Evolutionary conservation across 2,797 vertebrate genomes (phyloP), one percentile per base, ranked within the genome.

Genomic region (Dromococcyx pavoninus): DNA sequence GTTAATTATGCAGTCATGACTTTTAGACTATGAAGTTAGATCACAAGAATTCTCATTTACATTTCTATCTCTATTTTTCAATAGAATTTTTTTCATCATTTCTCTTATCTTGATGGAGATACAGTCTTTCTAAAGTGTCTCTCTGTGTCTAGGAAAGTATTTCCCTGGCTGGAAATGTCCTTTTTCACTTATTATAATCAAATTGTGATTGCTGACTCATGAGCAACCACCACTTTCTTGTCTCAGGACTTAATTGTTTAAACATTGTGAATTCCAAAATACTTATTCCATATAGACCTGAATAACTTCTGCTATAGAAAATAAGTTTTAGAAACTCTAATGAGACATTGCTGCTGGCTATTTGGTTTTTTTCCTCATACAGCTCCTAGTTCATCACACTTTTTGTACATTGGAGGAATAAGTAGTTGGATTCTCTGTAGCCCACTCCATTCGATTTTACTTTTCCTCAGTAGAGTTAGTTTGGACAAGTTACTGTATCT

Each of bases 11-110:
- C 65, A 93, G 53, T 90, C 82, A 61, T 70, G 67, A 46, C 60
- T 94, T 84, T 37, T 23, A n/a, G 53, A 11, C 69, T 71, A 37
- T 32, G 37, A 44, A 83, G n/a, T 33, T 53, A 71, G 54, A 88
- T 84, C 16, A 46, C 81, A 86, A 88, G 21, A 81, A 61, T 71
- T 77, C 69, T 90, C 58, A 86, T 89, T 88, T 94, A 56, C 56
- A 90, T 92, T 78, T 81, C 62, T 75, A 4, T 50, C 21, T 90
- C 37, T 94, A 37, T 84, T 92, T 96, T 82, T 84, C 30, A 92
- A 74, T 69, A 0, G 0, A 53, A 83, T 84, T 86, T 95, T 95
- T 89, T 75, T 86, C 21, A 0, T 74, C 1, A 28, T 71, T 81
- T 41, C 41, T 56, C 32, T 28, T 57, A 28, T 88, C 80, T 78